Evolutionary conservation across 1,140 invertebrate species (phyloP).

Genomic region (Leptopilina clavipes): DNA sequence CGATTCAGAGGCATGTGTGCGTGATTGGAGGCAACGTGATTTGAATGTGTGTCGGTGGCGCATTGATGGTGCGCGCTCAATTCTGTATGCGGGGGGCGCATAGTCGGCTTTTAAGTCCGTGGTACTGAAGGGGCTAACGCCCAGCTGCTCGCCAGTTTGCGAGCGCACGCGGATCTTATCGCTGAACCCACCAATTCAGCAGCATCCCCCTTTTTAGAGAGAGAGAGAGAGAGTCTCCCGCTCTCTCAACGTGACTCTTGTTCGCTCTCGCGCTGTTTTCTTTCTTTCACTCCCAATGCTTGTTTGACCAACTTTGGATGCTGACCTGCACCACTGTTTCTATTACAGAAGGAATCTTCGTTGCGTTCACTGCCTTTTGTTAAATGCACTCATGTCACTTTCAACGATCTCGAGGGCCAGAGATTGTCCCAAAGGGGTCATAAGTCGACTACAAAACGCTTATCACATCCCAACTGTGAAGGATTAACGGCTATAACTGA

Average conservation of each 20-base stretch:
- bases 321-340: too few species aligned
- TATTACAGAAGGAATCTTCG: not conserved
- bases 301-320: too few species aligned
- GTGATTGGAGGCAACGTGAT: conserved; percentile 46
- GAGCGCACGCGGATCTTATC: conserved; percentile 77
- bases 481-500: conserved; percentile 9
- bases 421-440: not conserved
- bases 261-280: too few species aligned
- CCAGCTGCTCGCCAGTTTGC: conserved; percentile 71
- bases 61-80: conserved; percentile 60
- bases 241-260: conserved; percentile 32
- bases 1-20: conserved; percentile 22
- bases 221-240: conserved; percentile 32
- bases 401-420: not conserved
- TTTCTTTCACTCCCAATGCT: too few species aligned
- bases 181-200: conserved; percentile 46
- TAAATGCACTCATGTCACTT: not conserved
- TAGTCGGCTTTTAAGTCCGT: conserved; percentile 52
- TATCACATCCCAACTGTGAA: conserved; percentile 1
- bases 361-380: not conserved
- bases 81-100: conserved; percentile 49
- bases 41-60: conserved; percentile 51
- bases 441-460: not conserved
- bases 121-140: conserved; percentile 65
- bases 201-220: not conserved